Conservation (phyloP, 2,888 invertebrate species). For the Automeris io region DNA sequence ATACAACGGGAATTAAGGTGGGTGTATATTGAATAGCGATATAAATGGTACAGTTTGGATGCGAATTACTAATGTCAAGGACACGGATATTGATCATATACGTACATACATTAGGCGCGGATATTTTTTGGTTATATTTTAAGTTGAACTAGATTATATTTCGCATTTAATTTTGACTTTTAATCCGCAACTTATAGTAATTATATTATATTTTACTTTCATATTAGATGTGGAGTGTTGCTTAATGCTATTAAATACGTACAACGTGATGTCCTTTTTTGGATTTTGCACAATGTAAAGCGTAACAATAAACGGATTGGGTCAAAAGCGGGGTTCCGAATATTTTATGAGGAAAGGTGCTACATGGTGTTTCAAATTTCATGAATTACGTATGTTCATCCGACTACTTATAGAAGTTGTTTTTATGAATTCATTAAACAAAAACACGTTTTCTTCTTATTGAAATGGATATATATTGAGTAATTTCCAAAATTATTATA, state of each 20-base stretch:
- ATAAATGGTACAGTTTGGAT: constrained; percentile 33
- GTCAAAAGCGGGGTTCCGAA: constrained; percentile 41
- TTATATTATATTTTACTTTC: no score
- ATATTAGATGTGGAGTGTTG: no score
- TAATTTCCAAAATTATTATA: no score
- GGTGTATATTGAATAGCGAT: constrained; percentile 49
- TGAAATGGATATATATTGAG: no score
- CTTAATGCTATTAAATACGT: constrained; percentile 1
- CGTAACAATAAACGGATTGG: constrained; percentile 49
- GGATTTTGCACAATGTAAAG: constrained; percentile 35
- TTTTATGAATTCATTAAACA: not conserved
- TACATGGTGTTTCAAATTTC: constrained; percentile 29
- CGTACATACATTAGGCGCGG: not conserved
- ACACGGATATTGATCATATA: constrained; percentile 64
- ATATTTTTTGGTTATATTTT: no score
- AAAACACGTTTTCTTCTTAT: not conserved
- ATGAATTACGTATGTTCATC: constrained; percentile 25
- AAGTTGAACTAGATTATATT: no score
- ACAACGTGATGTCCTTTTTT: constrained; percentile 17
- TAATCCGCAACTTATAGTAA: no score
- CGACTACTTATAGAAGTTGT: not conserved
- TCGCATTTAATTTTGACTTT: no score
- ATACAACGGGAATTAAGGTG: constrained; percentile 35
- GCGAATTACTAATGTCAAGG: constrained; percentile 64
- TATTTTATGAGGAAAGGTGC: constrained; percentile 61